These are phyloP conservation scores for Caenorhabditis becei DNA, from an alignment of 2,888 invertebrate species.

Conservation along the genomic window DNA sequence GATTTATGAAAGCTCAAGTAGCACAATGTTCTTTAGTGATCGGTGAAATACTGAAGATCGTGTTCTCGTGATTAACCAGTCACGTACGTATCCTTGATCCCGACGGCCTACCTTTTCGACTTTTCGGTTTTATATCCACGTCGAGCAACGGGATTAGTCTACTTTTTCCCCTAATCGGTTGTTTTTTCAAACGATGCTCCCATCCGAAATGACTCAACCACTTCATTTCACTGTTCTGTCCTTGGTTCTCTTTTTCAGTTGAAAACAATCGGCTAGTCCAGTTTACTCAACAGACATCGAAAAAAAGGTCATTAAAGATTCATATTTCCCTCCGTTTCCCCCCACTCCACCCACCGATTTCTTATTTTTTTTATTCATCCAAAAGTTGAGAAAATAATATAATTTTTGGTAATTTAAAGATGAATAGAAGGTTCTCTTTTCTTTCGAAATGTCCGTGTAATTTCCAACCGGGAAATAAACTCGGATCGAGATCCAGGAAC, in stretches of 20 bases:
- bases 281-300: not conserved
- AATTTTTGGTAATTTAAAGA: not conserved
- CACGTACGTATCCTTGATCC: not conserved
- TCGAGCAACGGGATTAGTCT: conserved; percentile 43
- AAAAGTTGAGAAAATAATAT: conserved; percentile 3
- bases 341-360: not conserved
- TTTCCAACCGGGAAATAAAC: conserved; percentile 12
- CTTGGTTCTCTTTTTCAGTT: not conserved
- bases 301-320: conserved; percentile 3
- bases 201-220: conserved; percentile 26
- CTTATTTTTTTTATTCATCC: not conserved
- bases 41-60: too few relatives aligned
- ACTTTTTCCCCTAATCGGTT: conserved; percentile 41
- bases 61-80: too few relatives aligned
- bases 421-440: not conserved
- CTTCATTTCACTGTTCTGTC: conserved; percentile 16
- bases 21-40: too few relatives aligned
- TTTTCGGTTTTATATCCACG: conserved; percentile 17
- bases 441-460: conserved; percentile 1
- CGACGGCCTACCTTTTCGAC: not conserved
- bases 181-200: conserved; percentile 22
- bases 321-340: not conserved
- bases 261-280: not conserved
- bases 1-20: too few relatives aligned
- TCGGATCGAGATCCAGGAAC: conserved; percentile 34